These are phyloP conservation scores for Taenioides sp. DNA, from an alignment of 2,797 vertebrate species.

Conservation along the genomic window DNA sequence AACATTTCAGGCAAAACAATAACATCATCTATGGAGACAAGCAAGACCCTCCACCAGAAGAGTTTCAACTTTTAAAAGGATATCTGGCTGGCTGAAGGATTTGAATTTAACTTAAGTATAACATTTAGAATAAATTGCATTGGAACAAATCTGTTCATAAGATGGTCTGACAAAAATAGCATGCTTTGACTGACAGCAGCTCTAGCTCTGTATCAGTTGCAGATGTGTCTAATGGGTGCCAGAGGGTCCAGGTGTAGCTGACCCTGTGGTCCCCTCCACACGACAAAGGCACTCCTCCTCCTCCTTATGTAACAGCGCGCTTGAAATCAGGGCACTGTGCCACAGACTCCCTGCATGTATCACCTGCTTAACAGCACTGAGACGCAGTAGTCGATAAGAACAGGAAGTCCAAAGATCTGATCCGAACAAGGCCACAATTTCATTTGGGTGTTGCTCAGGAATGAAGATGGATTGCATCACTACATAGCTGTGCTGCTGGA, in stretches of 20 bases:
- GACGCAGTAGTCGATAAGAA: not conserved
- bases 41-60: too few species aligned
- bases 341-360: slow-evolving; percentile 55
- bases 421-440: not conserved
- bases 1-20: too few species aligned
- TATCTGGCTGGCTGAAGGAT: too few species aligned
- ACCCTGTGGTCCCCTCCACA: slow-evolving; percentile 44
- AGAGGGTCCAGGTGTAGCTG: slow-evolving; percentile 57
- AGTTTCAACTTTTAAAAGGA: too few species aligned
- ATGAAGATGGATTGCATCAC: slow-evolving; percentile 52
- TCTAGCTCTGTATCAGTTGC: not conserved
- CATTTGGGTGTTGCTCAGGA: slow-evolving; percentile 24
- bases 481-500: not conserved
- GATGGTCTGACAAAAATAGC: not conserved
- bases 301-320: slow-evolving; percentile 43
- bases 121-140: too few species aligned
- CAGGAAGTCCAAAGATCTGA: not conserved
- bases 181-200: not conserved
- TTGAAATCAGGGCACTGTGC: slow-evolving; percentile 66
- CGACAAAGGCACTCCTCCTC: slow-evolving; percentile 18
- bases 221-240: slow-evolving; percentile 49
- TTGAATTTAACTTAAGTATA: too few species aligned
- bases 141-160: too few species aligned
- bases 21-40: too few species aligned
- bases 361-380: slow-evolving; percentile 33